A percentile compares a stretch with the other conserved stretches of the same genome.
These are phyloP conservation scores for Linyphia triangularis DNA, from an alignment of 2,888 invertebrate species.

Conservation along the genomic window DNA sequence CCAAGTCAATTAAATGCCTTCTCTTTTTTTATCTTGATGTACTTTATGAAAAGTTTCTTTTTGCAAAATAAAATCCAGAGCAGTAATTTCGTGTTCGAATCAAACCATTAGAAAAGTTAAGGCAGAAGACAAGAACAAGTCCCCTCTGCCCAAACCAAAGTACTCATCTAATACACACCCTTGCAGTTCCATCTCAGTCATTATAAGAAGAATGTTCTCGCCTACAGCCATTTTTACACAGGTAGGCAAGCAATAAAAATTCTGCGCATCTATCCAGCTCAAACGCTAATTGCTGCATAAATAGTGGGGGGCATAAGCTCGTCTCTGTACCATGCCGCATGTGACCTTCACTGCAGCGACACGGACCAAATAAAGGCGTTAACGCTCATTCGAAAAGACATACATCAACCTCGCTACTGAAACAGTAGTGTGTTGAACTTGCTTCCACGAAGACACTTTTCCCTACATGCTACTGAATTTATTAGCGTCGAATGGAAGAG, in stretches of 20 bases:
- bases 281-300: slow-evolving; percentile 62
- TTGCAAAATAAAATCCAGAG: too few species aligned
- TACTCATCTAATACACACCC: slow-evolving; percentile 5
- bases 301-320: slow-evolving; percentile 51
- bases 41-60: too few species aligned
- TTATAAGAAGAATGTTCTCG: slow-evolving; percentile 58
- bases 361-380: slow-evolving; percentile 60
- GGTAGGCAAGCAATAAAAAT: slow-evolving; percentile 57
- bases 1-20: too few species aligned
- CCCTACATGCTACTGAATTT: neutral
- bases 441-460: slow-evolving; percentile 27
- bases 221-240: slow-evolving; percentile 30
- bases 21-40: too few species aligned
- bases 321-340: slow-evolving; percentile 14
- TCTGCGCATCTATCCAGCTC: slow-evolving; percentile 34
- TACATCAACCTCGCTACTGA: slow-evolving; percentile 22
- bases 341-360: slow-evolving; percentile 40
- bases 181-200: slow-evolving; percentile 14
- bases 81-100: too few species aligned
- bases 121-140: too few species aligned
- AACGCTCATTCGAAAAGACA: slow-evolving; percentile 4
- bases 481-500: neutral
- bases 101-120: too few species aligned
- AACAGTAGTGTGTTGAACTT: slow-evolving; percentile 65
- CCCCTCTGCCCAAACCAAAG: too few species aligned